Evolutionary conservation across 2,888 invertebrate genomes (phyloP), one percentile per base, ranked within the genome.

Genomic region (Mayetiola destructor): DNA sequence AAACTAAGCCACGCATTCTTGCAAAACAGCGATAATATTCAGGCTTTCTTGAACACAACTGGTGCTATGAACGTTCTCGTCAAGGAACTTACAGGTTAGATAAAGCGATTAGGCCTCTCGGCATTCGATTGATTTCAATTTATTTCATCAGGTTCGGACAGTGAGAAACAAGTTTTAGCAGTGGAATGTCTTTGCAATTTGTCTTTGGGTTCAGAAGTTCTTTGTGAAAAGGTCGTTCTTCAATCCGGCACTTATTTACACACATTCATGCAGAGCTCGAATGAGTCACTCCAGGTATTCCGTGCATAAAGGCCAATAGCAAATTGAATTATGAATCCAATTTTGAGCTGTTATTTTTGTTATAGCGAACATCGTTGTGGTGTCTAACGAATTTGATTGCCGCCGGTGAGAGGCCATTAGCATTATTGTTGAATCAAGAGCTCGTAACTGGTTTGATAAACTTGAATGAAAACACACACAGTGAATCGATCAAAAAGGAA

Each of bases 161-260:
- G 66, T 0, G 62, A 65, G 20, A 64, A 66, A 0, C 69, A 69
- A 58, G 61, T 69, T 1, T 62, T 64, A 42, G 67, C 72, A 0
- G 64, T 64, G 4, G 71, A 72, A 60, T 67, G 67, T 12, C 55
- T 72, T 2, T 72, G 73, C 56, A 72, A 72, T 60, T 60, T 70
- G 3, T 69, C 71, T 1, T 58, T 72, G 2, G 72, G 72, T 0
- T 66, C 67, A 52, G 60, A 61, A 1, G 63, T 66, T 5, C 63
- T 68, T 4, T 69, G 69, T 57, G 68, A 70, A 9, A 72, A 70
- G 61, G 66, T 72, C 1, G 63, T 67, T 1, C 57, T 60, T 0
- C 32, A 64, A 55, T 68, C 67, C 0, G 72, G 72, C 1, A 66
- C 67, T 56, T 71, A 72, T 57, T 59, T 72, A 27, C 63, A 70